phyloP scores from a whole-genome alignment of 1,140 invertebrate species.

The Heliothis subflexa region DNA sequence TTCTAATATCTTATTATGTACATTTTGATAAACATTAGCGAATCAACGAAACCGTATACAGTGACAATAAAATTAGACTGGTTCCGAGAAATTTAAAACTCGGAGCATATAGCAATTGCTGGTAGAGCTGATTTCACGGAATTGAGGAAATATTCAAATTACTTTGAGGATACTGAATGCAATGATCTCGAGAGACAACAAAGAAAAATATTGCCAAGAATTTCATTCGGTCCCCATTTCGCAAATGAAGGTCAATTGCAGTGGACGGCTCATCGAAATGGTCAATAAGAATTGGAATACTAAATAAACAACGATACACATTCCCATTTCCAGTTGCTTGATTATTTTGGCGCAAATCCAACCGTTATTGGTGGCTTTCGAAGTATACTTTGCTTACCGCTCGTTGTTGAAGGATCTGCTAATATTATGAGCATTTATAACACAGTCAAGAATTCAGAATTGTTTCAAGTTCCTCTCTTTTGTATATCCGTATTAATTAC shows the following conservation, averaged over 20 bases:
- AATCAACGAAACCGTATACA: slow-evolving; percentile 49
- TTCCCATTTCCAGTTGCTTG: slow-evolving; percentile 65
- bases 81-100: slow-evolving; percentile 10
- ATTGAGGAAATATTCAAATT: slow-evolving; percentile 29
- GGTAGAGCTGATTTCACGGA: slow-evolving; percentile 2
- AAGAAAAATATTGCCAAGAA: slow-evolving; percentile 33
- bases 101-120: slow-evolving; percentile 20
- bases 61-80: slow-evolving; percentile 45
- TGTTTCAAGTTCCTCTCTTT: slow-evolving; percentile 9
- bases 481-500: slow-evolving; percentile 36
- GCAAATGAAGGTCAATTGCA: slow-evolving; percentile 58
- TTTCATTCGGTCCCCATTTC: slow-evolving; percentile 50
- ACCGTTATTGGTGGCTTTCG: slow-evolving; percentile 58
- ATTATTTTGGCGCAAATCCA: slow-evolving; percentile 78
- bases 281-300: slow-evolving; percentile 64
- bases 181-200: slow-evolving; percentile 22
- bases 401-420: background rate
- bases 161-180: slow-evolving; percentile 17
- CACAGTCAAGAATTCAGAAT: slow-evolving; percentile 22
- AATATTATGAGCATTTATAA: slow-evolving; percentile 24
- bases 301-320: slow-evolving; percentile 67
- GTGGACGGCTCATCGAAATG: slow-evolving; percentile 54
- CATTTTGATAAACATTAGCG: slow-evolving; percentile 30
- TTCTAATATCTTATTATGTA: slow-evolving; percentile 29
- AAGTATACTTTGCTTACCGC: slow-evolving; percentile 40